phyloP scores from a whole-genome alignment of 2,113 vertebrate genomes.

The Vulpes lagopus region DNA sequence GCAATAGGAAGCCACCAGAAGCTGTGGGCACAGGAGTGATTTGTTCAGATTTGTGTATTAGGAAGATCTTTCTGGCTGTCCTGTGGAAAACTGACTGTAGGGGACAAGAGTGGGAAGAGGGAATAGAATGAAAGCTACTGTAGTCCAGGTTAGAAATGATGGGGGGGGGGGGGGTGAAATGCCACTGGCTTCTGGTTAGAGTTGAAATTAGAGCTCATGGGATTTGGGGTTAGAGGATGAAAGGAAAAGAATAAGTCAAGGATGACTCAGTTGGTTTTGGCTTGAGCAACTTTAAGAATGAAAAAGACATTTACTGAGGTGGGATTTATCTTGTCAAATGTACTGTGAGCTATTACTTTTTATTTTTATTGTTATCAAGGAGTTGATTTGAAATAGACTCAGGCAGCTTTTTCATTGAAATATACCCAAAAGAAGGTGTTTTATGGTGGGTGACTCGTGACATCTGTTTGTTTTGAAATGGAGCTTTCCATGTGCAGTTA shows the following conservation, averaged over 20 bases:
- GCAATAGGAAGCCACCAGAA: constrained; percentile 10
- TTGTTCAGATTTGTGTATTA: constrained; percentile 46
- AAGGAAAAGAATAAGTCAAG: constrained; percentile 10
- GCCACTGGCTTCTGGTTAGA: background rate
- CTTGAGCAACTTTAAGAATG: constrained; percentile 32
- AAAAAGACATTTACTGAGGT: constrained; percentile 8
- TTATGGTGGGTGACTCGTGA: constrained; percentile 43
- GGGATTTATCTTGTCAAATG: background rate
- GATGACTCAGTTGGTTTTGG: constrained; percentile 28
- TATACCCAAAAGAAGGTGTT: constrained; percentile 3
- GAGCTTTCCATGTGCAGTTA: background rate
- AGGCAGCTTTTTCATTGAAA: constrained; percentile 52
- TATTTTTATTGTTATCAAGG: constrained; percentile 26
- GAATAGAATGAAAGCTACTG: background rate
- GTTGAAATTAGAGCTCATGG: background rate
- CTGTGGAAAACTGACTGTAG: background rate
- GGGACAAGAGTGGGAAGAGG: background rate
- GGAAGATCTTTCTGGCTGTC: background rate
- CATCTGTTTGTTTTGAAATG: constrained; percentile 60
- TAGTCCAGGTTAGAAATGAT: background rate
- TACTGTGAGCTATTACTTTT: constrained; percentile 14
- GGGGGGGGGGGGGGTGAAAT: background rate
- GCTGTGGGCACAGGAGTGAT: background rate
- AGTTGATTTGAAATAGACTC: constrained; percentile 52
- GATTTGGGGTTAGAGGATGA: constrained; percentile 10